Conservation (phyloP, 2,113 vertebrate species). For the Progne subis region DNA sequence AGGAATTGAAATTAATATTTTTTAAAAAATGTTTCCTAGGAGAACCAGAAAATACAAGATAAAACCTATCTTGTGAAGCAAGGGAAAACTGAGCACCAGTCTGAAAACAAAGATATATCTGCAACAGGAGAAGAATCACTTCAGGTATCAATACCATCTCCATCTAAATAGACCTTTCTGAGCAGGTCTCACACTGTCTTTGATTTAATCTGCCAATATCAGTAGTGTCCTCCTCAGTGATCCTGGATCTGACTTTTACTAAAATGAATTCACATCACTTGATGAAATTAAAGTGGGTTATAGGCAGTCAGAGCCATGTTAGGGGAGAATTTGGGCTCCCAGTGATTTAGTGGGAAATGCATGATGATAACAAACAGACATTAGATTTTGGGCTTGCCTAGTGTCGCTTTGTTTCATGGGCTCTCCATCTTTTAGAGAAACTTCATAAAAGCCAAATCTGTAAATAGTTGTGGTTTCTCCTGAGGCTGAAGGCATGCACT, state of each 20-base stretch:
- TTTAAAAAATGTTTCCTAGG: slow-evolving; percentile 33
- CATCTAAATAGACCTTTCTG: background rate
- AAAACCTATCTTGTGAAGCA: slow-evolving; percentile 79
- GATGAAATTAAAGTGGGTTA: background rate
- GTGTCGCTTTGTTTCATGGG: background rate
- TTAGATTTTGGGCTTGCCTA: background rate
- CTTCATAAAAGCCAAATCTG: background rate
- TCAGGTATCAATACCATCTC: slow-evolving; percentile 62
- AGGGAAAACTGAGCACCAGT: slow-evolving; percentile 14
- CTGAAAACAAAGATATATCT: background rate
- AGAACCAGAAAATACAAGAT: slow-evolving; percentile 46
- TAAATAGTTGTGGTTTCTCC: background rate
- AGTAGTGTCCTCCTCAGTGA: background rate
- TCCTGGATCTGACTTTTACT: background rate
- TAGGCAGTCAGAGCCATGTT: background rate
- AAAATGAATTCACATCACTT: background rate
- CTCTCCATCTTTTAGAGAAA: background rate
- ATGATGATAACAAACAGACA: background rate
- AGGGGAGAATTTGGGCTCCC: background rate
- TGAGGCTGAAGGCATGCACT: background rate
- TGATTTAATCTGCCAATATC: background rate
- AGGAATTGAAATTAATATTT: background rate
- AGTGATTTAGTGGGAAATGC: background rate
- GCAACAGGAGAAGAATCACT: slow-evolving; percentile 21
- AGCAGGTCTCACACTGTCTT: background rate